These are phyloP conservation scores for Tetragonisca angustula DNA, from an alignment of 2,888 invertebrate genomes.

Conservation along the genomic window DNA sequence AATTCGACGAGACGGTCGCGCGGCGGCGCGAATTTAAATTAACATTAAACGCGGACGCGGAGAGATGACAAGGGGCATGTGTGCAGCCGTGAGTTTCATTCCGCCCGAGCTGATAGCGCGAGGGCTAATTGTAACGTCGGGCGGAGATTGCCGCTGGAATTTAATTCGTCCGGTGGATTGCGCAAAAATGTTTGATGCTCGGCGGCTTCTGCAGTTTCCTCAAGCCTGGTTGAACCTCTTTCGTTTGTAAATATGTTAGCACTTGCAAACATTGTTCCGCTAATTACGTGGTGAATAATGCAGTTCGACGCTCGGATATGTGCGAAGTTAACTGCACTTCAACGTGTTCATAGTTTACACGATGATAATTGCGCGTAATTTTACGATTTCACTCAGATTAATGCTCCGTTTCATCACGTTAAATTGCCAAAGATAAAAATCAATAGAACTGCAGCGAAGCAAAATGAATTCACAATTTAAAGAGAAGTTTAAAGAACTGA, in stretches of 20 bases:
- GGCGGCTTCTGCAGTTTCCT: neutral
- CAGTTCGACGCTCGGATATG: neutral
- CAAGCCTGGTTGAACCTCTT: neutral
- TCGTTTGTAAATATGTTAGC: neutral
- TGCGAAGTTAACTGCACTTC: neutral
- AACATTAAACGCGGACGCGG: slow-evolving; percentile 15
- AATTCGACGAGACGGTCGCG: slow-evolving; percentile 16
- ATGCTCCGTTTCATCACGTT: neutral
- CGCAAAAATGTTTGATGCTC: neutral
- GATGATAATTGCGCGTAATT: neutral
- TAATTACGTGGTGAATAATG: neutral
- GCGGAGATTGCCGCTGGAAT: neutral
- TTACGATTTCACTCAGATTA: neutral
- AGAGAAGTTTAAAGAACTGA: too few relatives aligned
- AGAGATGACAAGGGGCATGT: neutral
- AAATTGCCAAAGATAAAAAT: too few relatives aligned
- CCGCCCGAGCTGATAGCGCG: slow-evolving; percentile 6
- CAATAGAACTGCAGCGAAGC: too few relatives aligned
- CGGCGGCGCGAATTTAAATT: slow-evolving; percentile 22
- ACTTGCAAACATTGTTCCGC: neutral
- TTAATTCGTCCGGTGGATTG: slow-evolving; percentile 1
- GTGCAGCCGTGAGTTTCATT: slow-evolving; percentile 1
- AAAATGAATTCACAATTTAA: too few relatives aligned
- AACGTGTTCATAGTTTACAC: neutral
- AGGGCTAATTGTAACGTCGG: slow-evolving; percentile 2